Evolutionary conservation across 2,888 invertebrate species (phyloP).

Genomic region (Smittia sp.): DNA sequence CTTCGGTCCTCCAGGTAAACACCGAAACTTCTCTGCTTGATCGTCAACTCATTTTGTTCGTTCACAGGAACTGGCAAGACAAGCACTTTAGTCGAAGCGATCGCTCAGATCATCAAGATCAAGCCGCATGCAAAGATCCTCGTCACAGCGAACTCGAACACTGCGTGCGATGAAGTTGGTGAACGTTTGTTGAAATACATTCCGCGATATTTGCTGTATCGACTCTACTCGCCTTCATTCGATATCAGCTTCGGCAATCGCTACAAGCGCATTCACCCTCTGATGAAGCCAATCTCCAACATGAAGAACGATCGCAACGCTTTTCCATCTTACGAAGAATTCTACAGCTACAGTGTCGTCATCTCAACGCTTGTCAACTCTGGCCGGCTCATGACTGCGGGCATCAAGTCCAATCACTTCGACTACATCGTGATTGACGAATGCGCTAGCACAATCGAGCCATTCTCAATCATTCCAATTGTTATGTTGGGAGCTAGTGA

Average conservation of each 20-base stretch:
- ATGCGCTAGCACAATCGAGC: neutral
- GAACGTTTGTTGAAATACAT: slow-evolving; percentile 51
- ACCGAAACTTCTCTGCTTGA: too few relatives aligned
- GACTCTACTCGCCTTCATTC: slow-evolving; percentile 5
- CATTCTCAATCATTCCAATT: slow-evolving; percentile 15
- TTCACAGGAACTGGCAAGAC: slow-evolving; percentile 54
- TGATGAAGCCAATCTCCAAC: slow-evolving; percentile 43
- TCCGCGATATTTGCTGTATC: slow-evolving; percentile 37
- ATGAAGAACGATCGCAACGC: neutral
- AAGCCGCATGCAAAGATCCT: slow-evolving; percentile 56
- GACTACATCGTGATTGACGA: slow-evolving; percentile 25
- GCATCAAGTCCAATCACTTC: slow-evolving; percentile 26
- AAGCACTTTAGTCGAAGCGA: slow-evolving; percentile 67
- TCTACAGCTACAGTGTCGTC: neutral
- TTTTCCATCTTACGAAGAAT: slow-evolving; percentile 2
- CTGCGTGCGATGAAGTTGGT: slow-evolving; percentile 68
- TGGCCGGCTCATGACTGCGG: neutral
- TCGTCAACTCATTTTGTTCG: too few relatives aligned
- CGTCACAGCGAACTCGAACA: slow-evolving; percentile 68
- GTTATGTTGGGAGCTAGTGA: neutral
- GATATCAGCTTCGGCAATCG: slow-evolving; percentile 11
- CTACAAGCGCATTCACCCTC: neutral
- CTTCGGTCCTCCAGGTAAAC: slow-evolving; percentile 80
- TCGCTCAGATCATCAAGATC: slow-evolving; percentile 59
- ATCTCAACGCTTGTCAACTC: slow-evolving; percentile 3